Conservation (phyloP, 2,113 vertebrate genomes). For the Leiothrix lutea region DNA sequence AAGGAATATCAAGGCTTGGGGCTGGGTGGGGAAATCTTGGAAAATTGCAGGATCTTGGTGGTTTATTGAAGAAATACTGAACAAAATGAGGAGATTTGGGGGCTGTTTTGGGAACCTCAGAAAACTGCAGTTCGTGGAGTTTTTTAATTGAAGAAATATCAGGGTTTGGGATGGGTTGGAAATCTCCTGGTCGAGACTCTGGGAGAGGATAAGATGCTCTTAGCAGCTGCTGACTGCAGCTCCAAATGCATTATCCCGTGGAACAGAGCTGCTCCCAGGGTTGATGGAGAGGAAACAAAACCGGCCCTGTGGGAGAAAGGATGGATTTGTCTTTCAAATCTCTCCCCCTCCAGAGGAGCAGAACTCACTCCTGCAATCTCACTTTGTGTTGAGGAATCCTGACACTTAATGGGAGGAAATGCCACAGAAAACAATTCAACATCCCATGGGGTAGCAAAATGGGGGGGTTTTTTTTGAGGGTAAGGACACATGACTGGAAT, state of each 20-base stretch:
- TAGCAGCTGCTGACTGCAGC: neutral
- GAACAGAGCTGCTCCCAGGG: neutral
- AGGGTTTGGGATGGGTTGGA: neutral
- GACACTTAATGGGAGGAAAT: rapidly evolving
- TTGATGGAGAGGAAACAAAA: neutral
- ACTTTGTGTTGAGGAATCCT: rapidly evolving
- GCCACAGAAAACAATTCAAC: neutral
- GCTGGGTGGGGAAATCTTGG: neutral
- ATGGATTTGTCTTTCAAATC: rapidly evolving
- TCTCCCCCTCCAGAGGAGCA: neutral
- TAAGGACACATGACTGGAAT: rapidly evolving
- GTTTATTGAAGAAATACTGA: neutral
- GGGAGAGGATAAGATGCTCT: neutral
- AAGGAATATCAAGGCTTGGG: neutral
- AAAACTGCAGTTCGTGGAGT: rapidly evolving
- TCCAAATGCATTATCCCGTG: neutral
- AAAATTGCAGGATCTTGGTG: neutral
- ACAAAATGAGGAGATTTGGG: rapidly evolving
- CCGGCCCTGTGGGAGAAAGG: neutral
- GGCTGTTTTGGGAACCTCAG: neutral
- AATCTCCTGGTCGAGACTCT: rapidly evolving
- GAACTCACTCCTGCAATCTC: rapidly evolving
- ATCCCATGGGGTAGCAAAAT: neutral
- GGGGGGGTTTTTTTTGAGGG: neutral
- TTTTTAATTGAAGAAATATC: neutral